Evolutionary conservation across 2,113 vertebrate species (phyloP).

Genomic region (Dipodomys merriami): DNA sequence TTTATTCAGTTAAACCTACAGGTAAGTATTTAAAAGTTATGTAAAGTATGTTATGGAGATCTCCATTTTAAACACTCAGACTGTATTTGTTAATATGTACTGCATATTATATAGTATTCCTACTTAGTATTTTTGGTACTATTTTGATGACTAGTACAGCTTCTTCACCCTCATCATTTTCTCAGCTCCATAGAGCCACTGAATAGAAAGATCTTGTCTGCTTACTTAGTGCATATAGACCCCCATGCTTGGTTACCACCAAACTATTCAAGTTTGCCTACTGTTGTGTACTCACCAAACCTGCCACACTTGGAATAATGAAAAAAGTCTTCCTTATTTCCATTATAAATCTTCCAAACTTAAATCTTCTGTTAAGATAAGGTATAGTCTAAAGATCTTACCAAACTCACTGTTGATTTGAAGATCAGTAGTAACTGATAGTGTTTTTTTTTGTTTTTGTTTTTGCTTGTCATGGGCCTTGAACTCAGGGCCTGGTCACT

Average conservation of each 20-base stretch:
- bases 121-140: constrained; percentile 26
- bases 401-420: background rate
- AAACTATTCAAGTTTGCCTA: background rate
- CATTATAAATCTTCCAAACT: background rate
- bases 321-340: background rate
- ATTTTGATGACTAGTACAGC: background rate
- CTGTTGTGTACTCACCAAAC: background rate
- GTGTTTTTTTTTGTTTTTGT: too few species aligned
- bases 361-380: constrained; percentile 20
- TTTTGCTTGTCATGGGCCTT: too few species aligned
- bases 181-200: background rate
- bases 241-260: background rate
- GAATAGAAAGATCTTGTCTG: background rate
- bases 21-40: constrained; percentile 86
- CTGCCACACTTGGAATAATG: too few species aligned
- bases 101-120: constrained; percentile 30
- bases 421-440: background rate
- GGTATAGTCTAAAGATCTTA: background rate
- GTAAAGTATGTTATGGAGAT: constrained; percentile 54
- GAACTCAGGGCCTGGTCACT: too few species aligned
- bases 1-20: constrained; percentile 94
- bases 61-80: constrained; percentile 5
- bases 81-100: constrained; percentile 38
- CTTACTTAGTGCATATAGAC: background rate
- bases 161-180: background rate